Evolutionary conservation across 1,140 invertebrate species (phyloP).

Genomic region (Drosophila cardini): DNA sequence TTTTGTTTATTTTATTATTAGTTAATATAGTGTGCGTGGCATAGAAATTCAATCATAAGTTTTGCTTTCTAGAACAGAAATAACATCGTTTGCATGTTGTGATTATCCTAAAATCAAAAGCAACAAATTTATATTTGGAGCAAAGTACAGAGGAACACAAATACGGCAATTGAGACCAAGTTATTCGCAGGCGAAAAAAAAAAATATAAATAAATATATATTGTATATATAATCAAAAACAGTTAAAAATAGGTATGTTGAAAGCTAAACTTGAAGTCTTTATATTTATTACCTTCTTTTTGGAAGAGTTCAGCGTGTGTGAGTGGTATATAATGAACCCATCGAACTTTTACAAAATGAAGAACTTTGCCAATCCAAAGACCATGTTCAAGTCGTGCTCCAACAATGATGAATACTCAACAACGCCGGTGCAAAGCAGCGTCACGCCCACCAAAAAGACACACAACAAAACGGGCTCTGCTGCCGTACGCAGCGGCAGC

Average conservation of each 20-base stretch:
- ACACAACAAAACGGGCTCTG: neutral
- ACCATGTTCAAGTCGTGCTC: slow-evolving; percentile 57
- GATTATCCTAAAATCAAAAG: slow-evolving; percentile 48
- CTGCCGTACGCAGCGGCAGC: slow-evolving; percentile 16
- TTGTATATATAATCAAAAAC: neutral
- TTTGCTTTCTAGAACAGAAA: slow-evolving; percentile 27
- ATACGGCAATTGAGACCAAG: slow-evolving; percentile 36
- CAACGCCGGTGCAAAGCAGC: slow-evolving; percentile 30
- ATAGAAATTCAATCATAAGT: slow-evolving; percentile 11
- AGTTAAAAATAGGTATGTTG: slow-evolving; percentile 14
- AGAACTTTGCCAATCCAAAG: slow-evolving; percentile 68
- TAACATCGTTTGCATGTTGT: slow-evolving; percentile 44
- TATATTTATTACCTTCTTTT: neutral
- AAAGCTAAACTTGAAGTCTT: neutral
- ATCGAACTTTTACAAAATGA: slow-evolving; percentile 61
- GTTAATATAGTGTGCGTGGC: slow-evolving; percentile 7
- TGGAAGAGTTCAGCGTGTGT: slow-evolving; percentile 21
- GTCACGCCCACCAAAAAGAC: neutral
- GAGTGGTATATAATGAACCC: slow-evolving; percentile 48
- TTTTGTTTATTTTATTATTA: neutral
- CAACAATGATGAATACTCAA: slow-evolving; percentile 52
- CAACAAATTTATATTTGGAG: slow-evolving; percentile 41
- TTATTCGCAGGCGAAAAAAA: slow-evolving; percentile 14
- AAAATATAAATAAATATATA: neutral
- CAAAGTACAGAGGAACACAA: slow-evolving; percentile 34